phyloP scores from a whole-genome alignment of 2,888 invertebrate genomes.

The Lottia gigantea region DNA sequence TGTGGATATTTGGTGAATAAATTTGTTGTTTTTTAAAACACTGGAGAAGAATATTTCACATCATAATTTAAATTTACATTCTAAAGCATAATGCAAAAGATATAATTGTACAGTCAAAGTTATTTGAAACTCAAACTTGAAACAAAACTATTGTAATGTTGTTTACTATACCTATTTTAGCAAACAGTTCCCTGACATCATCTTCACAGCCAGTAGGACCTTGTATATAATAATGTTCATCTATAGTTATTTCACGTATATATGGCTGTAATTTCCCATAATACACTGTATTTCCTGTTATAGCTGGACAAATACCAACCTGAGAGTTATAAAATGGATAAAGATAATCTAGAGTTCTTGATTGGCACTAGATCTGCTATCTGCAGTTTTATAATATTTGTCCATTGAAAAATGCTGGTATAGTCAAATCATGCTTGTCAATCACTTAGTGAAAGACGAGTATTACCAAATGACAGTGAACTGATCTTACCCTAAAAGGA shows the following conservation, averaged over 20 bases:
- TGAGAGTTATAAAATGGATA: slow-evolving; percentile 23
- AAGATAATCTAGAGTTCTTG: background rate
- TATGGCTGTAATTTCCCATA: slow-evolving; percentile 62
- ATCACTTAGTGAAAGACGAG: no score
- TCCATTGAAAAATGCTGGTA: no score
- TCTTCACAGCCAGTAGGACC: slow-evolving; percentile 56
- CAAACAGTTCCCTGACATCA: slow-evolving; percentile 55
- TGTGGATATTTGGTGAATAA: no score
- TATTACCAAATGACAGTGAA: no score
- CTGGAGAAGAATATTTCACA: background rate
- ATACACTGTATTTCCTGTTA: slow-evolving; percentile 53
- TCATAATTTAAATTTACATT: no score
- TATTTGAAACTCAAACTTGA: no score
- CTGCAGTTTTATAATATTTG: no score
- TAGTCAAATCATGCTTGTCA: no score
- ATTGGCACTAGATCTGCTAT: no score
- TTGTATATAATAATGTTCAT: slow-evolving; percentile 64
- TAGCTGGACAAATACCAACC: slow-evolving; percentile 58
- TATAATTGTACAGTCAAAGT: no score
- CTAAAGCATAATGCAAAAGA: no score
- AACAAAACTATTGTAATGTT: background rate
- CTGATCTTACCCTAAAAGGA: slow-evolving; percentile 48
- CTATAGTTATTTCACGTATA: slow-evolving; percentile 52
- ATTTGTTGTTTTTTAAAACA: no score
- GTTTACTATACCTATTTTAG: slow-evolving; percentile 33